A percentile compares a stretch with the other conserved stretches of the same genome.
Conservation (phyloP, 2,113 vertebrate species). For the Pao palembangensis region DNA sequence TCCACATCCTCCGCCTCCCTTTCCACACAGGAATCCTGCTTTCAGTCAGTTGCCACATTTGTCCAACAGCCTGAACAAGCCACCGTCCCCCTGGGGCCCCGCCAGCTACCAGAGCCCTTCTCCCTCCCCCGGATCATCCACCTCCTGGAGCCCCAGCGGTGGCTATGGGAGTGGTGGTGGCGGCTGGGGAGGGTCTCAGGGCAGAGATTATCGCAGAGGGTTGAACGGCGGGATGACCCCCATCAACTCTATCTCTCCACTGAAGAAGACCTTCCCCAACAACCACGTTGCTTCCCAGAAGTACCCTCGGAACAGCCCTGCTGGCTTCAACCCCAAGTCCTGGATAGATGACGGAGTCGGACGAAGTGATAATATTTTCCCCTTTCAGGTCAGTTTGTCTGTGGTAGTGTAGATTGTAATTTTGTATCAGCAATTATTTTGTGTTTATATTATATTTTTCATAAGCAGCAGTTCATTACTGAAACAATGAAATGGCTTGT, state of each 20-base stretch:
- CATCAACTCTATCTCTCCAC: slow-evolving; percentile 95
- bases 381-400: slow-evolving; percentile 88
- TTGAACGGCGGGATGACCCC: slow-evolving; percentile 94
- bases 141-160: slow-evolving; percentile 95
- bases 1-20: slow-evolving; percentile 92
- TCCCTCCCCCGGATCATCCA: slow-evolving; percentile 88
- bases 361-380: slow-evolving; percentile 95
- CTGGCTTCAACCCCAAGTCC: slow-evolving; percentile 93
- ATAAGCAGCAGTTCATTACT: neutral
- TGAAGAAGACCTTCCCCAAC: slow-evolving; percentile 99
- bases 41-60: slow-evolving; percentile 97
- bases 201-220: slow-evolving; percentile 92
- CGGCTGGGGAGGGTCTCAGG: slow-evolving; percentile 95
- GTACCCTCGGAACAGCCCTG: slow-evolving; percentile 89
- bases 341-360: slow-evolving; percentile 97
- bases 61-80: slow-evolving; percentile 97
- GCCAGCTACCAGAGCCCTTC: slow-evolving; percentile 96
- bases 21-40: slow-evolving; percentile 93
- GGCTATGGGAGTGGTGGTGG: slow-evolving; percentile 86
- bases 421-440: neutral
- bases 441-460: neutral
- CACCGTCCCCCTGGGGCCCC: slow-evolving; percentile 94
- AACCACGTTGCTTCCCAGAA: slow-evolving; percentile 97
- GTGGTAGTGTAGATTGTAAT: neutral
- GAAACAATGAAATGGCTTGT: slow-evolving; percentile 29